These are phyloP conservation scores for Campylorhamphus procurvoides DNA, from an alignment of 2,113 vertebrate genomes.

Conservation along the genomic window DNA sequence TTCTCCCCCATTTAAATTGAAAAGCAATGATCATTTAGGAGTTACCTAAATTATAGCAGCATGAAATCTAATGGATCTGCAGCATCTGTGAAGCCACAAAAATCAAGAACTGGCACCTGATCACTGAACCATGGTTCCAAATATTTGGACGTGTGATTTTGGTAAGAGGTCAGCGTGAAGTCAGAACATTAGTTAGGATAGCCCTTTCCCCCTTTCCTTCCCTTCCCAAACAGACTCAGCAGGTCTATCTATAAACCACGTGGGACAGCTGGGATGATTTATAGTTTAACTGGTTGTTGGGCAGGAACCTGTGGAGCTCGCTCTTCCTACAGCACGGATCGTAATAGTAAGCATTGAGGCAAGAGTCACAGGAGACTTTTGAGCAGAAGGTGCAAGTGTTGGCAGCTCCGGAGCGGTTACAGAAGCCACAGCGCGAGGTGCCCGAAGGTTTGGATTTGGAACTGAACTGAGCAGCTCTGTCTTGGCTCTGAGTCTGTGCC, in stretches of 20 bases:
- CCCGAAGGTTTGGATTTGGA: slow-evolving; percentile 75
- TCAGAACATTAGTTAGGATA: slow-evolving; percentile 54
- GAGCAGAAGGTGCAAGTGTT: slow-evolving; percentile 97
- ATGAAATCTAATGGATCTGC: slow-evolving; percentile 33
- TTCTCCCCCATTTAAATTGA: slow-evolving; percentile 40
- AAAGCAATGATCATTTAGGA: slow-evolving; percentile 46
- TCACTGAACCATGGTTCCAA: slow-evolving; percentile 39
- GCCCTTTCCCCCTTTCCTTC: slow-evolving; percentile 65
- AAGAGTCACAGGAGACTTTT: slow-evolving; percentile 93
- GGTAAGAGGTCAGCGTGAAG: slow-evolving; percentile 43
- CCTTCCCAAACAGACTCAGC: not conserved
- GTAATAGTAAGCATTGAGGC: slow-evolving; percentile 89
- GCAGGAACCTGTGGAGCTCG: slow-evolving; percentile 91
- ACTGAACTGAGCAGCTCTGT: slow-evolving; percentile 80
- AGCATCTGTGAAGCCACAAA: slow-evolving; percentile 57
- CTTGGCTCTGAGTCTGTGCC: slow-evolving; percentile 82
- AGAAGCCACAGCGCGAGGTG: slow-evolving; percentile 91
- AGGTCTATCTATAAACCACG: slow-evolving; percentile 89
- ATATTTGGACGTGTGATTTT: not conserved
- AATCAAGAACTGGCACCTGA: slow-evolving; percentile 44
- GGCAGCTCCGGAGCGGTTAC: slow-evolving; percentile 89
- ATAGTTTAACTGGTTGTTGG: slow-evolving; percentile 94
- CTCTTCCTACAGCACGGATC: slow-evolving; percentile 93
- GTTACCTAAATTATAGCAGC: slow-evolving; percentile 58
- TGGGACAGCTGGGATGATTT: slow-evolving; percentile 92